Conservation (phyloP, 2,797 vertebrate species). For the Helicolenus hilgendorfi region DNA sequence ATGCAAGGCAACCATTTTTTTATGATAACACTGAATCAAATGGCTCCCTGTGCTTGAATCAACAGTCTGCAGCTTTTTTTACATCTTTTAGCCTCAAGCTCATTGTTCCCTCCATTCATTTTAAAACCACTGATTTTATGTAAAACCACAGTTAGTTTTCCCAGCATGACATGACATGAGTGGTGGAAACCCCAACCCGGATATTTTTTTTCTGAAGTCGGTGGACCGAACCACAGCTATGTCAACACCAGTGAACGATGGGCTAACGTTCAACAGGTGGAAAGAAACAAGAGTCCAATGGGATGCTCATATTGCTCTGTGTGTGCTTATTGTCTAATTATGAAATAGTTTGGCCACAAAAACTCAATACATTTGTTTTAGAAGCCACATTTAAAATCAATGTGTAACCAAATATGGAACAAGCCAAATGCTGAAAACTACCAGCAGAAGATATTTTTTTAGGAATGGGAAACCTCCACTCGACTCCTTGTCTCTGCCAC, state of each 20-base stretch:
- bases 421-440: constrained; percentile 9
- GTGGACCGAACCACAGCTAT: not conserved
- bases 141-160: constrained; percentile 20
- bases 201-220: not conserved
- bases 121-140: not conserved
- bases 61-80: not conserved
- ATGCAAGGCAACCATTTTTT: not conserved
- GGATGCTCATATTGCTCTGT: not conserved
- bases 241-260: constrained; percentile 15
- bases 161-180: not conserved
- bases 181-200: not conserved
- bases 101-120: not conserved
- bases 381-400: not conserved
- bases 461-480: constrained; percentile 20
- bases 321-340: not conserved
- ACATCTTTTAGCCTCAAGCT: not conserved
- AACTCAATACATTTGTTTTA: constrained; percentile 5
- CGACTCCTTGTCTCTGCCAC: not conserved
- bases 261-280: constrained; percentile 26
- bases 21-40: not conserved
- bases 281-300: not conserved
- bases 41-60: not conserved
- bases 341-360: not conserved
- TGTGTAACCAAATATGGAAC: not conserved
- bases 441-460: not conserved